Evolutionary conservation across 2,113 vertebrate species (phyloP), one percentile per base, ranked within the genome.

Genomic region (Danionella cerebrum): DNA sequence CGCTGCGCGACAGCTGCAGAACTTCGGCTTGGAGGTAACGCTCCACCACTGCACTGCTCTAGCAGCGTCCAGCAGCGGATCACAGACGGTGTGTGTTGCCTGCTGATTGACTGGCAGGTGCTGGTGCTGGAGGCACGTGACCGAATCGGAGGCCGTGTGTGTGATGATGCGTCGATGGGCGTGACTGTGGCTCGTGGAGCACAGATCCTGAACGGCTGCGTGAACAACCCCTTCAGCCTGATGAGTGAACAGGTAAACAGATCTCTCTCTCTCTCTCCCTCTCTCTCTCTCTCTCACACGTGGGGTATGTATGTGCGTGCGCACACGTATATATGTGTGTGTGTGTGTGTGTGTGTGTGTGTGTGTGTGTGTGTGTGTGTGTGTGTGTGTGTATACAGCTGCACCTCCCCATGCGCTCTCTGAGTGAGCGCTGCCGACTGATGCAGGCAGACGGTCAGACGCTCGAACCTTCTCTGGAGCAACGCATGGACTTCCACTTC

Each of bases 401-500:
- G 88, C 91, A 87, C 58, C 84, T 96, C 80, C 91, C 89, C 83
- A 98, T 98, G 95, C 93, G 94, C 82, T 95, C 91, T 83, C 88
- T 98, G 63, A 90, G 93, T 42, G 95, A 95, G 71, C 91, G 90
- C 42, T 98, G 96, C 76, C 95, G 98, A 84, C 90, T 98, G 77
- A 91, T 98, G 78, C 94, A 98, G 86, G 95, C 97, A 86, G 92
- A 93, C 25, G 96, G 96, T 67, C 90, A 87, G 67, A 87, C 86
- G 64, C 96, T 93, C 19, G 95, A 98, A 77, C 89, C 91, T 2
- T 85, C 94, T 79, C 91, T 98, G 57, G 96, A 98, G 89, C 97
- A 98, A 82, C 94, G 95, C 76, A 98, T 98, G 95, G 95, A 98
- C 81, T 98, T 98, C 80, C 96, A 98, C 87, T 98, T 98, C 81